These are phyloP conservation scores for Zeugodacus cucurbitae DNA, from an alignment of 1,140 invertebrate species.

Conservation along the genomic window DNA sequence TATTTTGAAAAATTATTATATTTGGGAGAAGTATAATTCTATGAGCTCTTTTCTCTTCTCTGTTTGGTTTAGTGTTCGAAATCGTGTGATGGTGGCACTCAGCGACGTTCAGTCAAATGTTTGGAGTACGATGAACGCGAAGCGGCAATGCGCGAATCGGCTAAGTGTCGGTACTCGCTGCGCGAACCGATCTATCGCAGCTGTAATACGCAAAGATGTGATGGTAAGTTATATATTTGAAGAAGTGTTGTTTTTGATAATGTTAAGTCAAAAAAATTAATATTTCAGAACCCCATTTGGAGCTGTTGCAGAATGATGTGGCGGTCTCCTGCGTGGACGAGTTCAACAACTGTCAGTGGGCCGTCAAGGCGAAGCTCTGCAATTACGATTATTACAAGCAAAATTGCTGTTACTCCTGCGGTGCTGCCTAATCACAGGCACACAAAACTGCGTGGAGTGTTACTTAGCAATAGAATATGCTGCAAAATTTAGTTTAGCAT, in stretches of 20 bases:
- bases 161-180: constrained; percentile 69
- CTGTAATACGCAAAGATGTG: constrained; percentile 74
- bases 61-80: constrained; percentile 67
- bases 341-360: constrained; percentile 78
- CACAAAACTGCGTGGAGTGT: neutral
- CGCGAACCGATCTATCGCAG: constrained; percentile 70
- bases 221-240: constrained; percentile 48
- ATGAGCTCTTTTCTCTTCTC: too few relatives aligned
- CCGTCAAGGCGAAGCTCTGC: constrained; percentile 82
- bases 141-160: constrained; percentile 59
- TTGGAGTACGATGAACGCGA: constrained; percentile 68
- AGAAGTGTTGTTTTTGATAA: too few relatives aligned
- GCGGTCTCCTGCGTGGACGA: constrained; percentile 74
- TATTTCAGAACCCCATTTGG: constrained; percentile 51
- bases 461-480: neutral
- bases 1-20: constrained; percentile 50
- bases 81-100: constrained; percentile 72
- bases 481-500: neutral
- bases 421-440: constrained; percentile 24
- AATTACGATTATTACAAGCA: constrained; percentile 82
- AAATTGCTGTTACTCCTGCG: constrained; percentile 74
- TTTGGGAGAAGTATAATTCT: too few relatives aligned
- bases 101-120: constrained; percentile 72
- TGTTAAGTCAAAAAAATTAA: too few relatives aligned
- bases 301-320: constrained; percentile 56